Percentiles rank a stretch among this genome's conserved stretches.
These are phyloP conservation scores for Lepidochrysops patricia DNA, from an alignment of 2,888 invertebrate species.

Conservation along the genomic window DNA sequence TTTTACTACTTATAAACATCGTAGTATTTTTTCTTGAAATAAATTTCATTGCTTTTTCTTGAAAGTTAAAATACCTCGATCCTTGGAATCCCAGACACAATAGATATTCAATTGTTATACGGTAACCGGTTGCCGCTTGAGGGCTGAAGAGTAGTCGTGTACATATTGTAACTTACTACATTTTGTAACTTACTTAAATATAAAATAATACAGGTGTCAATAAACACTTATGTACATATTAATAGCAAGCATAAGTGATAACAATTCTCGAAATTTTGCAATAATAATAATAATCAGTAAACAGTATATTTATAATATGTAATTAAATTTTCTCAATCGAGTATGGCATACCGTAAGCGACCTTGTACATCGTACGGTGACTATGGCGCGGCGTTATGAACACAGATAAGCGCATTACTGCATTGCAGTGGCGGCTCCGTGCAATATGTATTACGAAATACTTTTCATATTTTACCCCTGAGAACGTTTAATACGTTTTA, in stretches of 20 bases:
- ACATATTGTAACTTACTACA: too few relatives aligned
- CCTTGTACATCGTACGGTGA: constrained; percentile 22
- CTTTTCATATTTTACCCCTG: constrained; percentile 21
- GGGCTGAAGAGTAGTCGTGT: too few relatives aligned
- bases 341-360: constrained; percentile 13
- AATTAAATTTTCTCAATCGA: background rate
- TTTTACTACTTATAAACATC: background rate
- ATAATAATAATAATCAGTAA: background rate
- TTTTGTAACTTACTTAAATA: too few relatives aligned
- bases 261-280: too few relatives aligned
- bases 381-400: constrained; percentile 19
- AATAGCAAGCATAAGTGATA: too few relatives aligned
- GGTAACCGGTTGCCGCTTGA: too few relatives aligned
- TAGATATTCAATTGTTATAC: too few relatives aligned
- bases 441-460: constrained; percentile 23
- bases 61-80: too few relatives aligned
- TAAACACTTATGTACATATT: background rate
- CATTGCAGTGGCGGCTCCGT: constrained; percentile 26
- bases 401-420: constrained; percentile 25
- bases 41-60: too few relatives aligned
- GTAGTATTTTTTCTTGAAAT: background rate
- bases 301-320: background rate
- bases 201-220: background rate
- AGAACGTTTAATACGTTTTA: constrained; percentile 20
- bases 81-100: too few relatives aligned